phyloP scores from a whole-genome alignment of 2,113 vertebrate genomes.

The Tonatia bakeri region DNA sequence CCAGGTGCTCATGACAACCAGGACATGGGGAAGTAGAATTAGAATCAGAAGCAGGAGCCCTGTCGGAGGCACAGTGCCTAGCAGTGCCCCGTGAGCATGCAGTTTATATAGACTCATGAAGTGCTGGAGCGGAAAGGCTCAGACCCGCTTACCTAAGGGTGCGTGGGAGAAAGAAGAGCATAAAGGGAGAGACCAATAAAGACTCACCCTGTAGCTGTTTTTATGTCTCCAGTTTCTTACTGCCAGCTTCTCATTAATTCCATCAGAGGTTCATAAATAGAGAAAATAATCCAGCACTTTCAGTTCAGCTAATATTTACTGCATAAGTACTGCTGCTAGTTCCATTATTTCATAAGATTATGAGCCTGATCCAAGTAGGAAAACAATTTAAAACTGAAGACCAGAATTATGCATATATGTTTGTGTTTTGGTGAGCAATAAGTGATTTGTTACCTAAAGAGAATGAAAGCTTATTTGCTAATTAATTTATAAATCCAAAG shows the following conservation, averaged over 20 bases:
- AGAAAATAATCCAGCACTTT: not conserved
- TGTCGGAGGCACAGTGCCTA: not conserved
- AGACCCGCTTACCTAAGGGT: not conserved
- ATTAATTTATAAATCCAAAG: not conserved
- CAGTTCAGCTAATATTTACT: not conserved
- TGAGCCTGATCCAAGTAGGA: not conserved
- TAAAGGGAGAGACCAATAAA: not conserved
- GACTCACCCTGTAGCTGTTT: not conserved
- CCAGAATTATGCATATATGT: not conserved
- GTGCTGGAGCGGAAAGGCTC: not conserved
- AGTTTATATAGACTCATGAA: not conserved
- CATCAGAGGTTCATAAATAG: not conserved
- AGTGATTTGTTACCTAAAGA: not conserved
- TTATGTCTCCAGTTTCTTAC: not conserved
- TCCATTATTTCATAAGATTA: not conserved
- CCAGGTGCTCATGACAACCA: not conserved
- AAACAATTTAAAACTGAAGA: not conserved
- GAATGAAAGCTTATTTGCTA: not conserved
- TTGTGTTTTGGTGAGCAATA: not conserved
- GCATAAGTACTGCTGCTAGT: not conserved
- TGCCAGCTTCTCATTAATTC: constrained; percentile 8
- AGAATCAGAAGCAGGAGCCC: not conserved
- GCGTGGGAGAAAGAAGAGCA: not conserved
- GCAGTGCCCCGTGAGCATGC: not conserved
- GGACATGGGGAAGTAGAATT: not conserved